These are phyloP conservation scores for Pantherophis vulpinus DNA, from an alignment of 2,797 vertebrate species.

Conservation along the genomic window DNA sequence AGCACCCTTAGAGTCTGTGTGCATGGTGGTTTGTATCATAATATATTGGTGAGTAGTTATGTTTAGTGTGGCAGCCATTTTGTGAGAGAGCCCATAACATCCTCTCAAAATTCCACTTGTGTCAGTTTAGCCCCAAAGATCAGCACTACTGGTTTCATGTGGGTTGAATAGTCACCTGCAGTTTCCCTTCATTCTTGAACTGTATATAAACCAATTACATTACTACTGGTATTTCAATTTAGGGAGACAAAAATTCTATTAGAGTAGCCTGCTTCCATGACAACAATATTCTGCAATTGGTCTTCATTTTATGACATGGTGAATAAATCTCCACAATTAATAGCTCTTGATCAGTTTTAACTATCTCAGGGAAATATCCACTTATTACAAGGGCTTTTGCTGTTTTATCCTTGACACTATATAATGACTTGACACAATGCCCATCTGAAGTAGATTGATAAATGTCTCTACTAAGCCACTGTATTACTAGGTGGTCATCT, in stretches of 20 bases:
- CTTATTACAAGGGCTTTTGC: background rate
- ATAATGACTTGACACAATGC: background rate
- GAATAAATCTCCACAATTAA: slow-evolving; percentile 1
- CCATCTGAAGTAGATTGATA: background rate
- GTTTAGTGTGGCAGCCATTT: background rate
- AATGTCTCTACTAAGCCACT: background rate
- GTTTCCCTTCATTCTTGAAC: background rate
- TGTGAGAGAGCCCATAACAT: background rate
- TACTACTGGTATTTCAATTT: background rate
- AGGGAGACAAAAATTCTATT: background rate
- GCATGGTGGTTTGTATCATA: background rate
- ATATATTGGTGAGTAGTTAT: background rate
- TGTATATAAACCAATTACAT: background rate
- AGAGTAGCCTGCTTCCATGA: background rate
- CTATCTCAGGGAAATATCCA: background rate
- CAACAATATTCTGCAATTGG: background rate
- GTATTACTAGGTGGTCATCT: background rate
- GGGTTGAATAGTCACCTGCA: background rate
- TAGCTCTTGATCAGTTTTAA: background rate
- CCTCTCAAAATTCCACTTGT: background rate
- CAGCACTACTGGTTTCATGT: background rate
- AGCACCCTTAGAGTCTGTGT: background rate
- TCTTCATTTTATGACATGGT: background rate
- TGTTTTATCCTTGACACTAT: background rate
- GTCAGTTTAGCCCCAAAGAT: background rate